Evolutionary conservation across 2,888 invertebrate species (phyloP), one percentile per base, ranked within the genome.

Genomic region (Alloscopus bannaensis): DNA sequence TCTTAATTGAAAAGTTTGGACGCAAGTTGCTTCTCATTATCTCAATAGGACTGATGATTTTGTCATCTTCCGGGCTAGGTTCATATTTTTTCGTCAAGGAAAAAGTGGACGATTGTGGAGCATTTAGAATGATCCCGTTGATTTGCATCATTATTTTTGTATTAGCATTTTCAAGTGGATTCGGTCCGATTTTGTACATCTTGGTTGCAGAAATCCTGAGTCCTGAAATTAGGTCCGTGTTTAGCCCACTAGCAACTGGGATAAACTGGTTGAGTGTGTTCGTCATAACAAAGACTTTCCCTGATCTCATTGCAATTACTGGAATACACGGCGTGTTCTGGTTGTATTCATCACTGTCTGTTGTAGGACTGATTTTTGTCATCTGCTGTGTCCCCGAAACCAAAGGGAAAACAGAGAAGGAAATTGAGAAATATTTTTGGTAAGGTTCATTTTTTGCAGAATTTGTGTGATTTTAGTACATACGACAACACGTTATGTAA

Each of bases 221-320:
- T 1, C 65, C 79, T 26, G 80, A 77, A 28, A 80, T 85, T 24
- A 68, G 84, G 45, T 42, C 75, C 0, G 55, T 80, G 2, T 76
- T 85, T 18, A 84, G 78, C 47, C 84, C 84, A 0, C 42, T 83
- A 16, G 81, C 81, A 0, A 80, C 83, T 4, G 81, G 81, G 0
- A 57, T 85, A 6, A 85, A 85, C 73, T 85, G 84, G 84, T 68
- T 85, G 3, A 71, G 70, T 66, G 84, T 83, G 0, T 85, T 85
- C 50, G 59, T 60, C 1, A 75, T 85, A 6, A 82, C 84, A 1
- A 85, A 85, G 80, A 81, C 81, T 1, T 85, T 81, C 40, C 83
- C 83, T 40, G 83, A 76, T 82, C 80, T 85, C 62, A 79, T 83
- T 40, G 42, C 50, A 24, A 31, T 72, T 13, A 65, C 82, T 4